Base-by-base conservation (phyloP, 2,113 vertebrate species). In the Tor tambroides region DNA sequence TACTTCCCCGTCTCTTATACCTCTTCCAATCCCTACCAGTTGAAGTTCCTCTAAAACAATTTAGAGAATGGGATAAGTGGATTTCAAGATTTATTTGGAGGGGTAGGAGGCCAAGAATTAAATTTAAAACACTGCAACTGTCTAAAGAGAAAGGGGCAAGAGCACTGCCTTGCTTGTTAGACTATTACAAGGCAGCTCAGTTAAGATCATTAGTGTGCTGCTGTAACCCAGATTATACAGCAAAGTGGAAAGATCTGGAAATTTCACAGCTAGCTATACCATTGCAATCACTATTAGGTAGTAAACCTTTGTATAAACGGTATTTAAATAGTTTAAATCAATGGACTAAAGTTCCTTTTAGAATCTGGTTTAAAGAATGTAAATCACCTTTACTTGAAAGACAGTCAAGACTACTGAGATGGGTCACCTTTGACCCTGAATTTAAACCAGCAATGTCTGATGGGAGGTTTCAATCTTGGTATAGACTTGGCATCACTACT, bases 291-390 rank as follows among this genome's bases (percentile, higher is more conserved):
- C 7, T 72, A 21, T 23, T 80, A 14, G 78, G 78, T 35, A n/a
- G 78, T 3, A 80, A 80, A 61, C 5, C 9, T 59, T 6, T 79
- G 6, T 35, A 61, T 35, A 51, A 61, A 23, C 54, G 38, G 7
- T 38, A n/a, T 23, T 61, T 17, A 38, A 23, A 59, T 21, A 80
- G 30, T 38, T 61, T 32, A 80, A 32, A 80, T 21, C 78, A 30
- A 38, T 80, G 78, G 51, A 61, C 51, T 80, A 80, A 61, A 12
- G 51, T 61, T 21, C 46, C 26, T 14, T 21, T 56, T 35, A 80
- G 9, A 80, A 80, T 61, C 26, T 80, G 30, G 54, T 61, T 80
- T 80, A 19, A 80, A 14, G 78, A 54, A 21, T 80, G 51, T 80
- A 80, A 80, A 80, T 80, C 51, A 61, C 26, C 43, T 35, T 1